phyloP scores from a whole-genome alignment of 2,888 invertebrate genomes.

The Drosophila niveifrons region DNA sequence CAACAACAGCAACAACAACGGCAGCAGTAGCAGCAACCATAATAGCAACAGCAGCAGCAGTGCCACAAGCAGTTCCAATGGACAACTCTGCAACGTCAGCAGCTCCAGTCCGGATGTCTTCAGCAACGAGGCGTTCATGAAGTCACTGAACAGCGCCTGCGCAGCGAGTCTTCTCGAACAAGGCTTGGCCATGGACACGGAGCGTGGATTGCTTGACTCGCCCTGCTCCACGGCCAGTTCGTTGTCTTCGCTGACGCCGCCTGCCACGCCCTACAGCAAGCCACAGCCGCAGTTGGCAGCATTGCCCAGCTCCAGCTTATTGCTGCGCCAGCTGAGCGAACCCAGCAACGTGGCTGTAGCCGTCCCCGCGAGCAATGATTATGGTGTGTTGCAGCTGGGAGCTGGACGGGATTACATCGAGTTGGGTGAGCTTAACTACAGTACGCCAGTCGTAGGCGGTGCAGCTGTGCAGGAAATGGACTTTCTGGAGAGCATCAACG shows the following conservation, averaged over 20 bases:
- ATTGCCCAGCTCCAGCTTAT: conserved; percentile 54
- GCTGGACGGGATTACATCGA: conserved; percentile 78
- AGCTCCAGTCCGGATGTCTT: conserved; percentile 69
- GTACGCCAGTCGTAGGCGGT: conserved; percentile 19
- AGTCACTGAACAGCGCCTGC: conserved; percentile 81
- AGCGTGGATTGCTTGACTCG: conserved; percentile 80
- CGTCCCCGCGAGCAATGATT: conserved; percentile 56
- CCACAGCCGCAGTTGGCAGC: conserved; percentile 25
- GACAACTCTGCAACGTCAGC: conserved; percentile 32
- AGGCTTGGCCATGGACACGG: conserved; percentile 58
- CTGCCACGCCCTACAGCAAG: conserved; percentile 82
- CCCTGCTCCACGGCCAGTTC: conserved; percentile 84
- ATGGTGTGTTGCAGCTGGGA: conserved; percentile 75
- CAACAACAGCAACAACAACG: conserved; percentile 30
- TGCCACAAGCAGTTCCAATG: conserved; percentile 37
- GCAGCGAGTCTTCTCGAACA: conserved; percentile 77
- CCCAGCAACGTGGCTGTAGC: conserved; percentile 35
- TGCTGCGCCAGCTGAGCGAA: conserved; percentile 75
- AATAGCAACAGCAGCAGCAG: conserved; percentile 31
- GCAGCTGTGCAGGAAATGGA: conserved; percentile 62
- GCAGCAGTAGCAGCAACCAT: conserved; percentile 28
- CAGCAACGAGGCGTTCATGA: conserved; percentile 81
- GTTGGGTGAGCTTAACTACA: conserved; percentile 70
- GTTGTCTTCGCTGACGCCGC: conserved; percentile 83
- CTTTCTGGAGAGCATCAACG: conserved; percentile 67